A percentile compares a stretch with the other conserved stretches of the same genome.
These are phyloP conservation scores for Dasyurus viverrinus DNA, from an alignment of 2,113 vertebrate species.

Conservation along the genomic window DNA sequence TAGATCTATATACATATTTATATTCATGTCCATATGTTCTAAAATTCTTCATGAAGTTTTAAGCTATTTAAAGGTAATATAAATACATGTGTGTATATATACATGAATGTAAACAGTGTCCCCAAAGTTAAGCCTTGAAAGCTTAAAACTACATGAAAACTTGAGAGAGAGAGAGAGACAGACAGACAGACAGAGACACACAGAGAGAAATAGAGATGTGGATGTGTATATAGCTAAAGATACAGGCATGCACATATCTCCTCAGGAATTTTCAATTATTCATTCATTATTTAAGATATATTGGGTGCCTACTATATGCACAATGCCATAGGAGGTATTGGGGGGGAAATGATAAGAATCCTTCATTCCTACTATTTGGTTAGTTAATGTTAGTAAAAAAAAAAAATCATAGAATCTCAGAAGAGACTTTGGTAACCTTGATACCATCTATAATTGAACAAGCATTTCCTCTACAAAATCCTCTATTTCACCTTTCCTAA, in stretches of 20 bases:
- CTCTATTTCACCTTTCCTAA: background rate
- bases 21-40: background rate
- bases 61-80: background rate
- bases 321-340: background rate
- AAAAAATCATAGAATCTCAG: background rate
- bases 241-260: background rate
- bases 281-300: background rate
- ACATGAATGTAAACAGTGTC: background rate
- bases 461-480: background rate
- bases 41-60: background rate
- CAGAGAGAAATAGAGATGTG: background rate
- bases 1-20: background rate
- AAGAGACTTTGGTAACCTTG: background rate
- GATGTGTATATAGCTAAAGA: background rate
- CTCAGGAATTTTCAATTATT: background rate
- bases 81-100: background rate
- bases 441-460: background rate
- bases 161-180: background rate
- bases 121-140: background rate
- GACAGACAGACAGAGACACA: no score
- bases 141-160: background rate
- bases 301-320: background rate
- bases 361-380: background rate
- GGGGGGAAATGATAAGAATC: background rate
- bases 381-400: background rate